Evolutionary conservation across 2,113 vertebrate genomes (phyloP).

Genomic region (Calyptomena viridis): DNA sequence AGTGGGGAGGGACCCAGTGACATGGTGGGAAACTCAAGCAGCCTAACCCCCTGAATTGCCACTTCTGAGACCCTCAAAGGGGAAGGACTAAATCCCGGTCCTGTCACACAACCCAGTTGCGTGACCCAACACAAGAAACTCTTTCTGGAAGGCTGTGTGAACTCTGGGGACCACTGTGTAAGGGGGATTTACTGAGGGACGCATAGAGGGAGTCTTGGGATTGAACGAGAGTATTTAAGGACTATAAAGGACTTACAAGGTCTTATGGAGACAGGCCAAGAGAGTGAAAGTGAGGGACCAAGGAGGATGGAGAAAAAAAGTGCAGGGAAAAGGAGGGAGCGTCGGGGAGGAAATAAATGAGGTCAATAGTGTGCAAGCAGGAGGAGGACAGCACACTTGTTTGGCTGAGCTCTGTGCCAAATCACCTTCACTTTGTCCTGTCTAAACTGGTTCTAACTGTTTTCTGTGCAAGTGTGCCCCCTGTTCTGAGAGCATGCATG

Average conservation of each 20-base stretch:
- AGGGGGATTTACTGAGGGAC: background rate
- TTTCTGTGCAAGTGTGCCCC: background rate
- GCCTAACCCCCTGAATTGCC: background rate
- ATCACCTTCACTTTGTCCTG: background rate
- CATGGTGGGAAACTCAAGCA: background rate
- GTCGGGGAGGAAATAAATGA: background rate
- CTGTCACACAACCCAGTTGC: accelerated
- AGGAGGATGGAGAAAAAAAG: background rate
- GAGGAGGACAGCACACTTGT: background rate
- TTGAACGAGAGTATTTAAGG: background rate
- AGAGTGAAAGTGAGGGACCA: background rate
- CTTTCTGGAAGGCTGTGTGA: background rate
- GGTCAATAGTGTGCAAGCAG: background rate
- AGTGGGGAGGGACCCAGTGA: background rate
- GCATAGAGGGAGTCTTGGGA: background rate
- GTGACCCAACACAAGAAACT: background rate
- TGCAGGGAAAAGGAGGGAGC: background rate
- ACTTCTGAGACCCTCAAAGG: background rate
- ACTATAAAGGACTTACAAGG: background rate
- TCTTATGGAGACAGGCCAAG: background rate
- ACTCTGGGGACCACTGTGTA: background rate
- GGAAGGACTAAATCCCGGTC: background rate
- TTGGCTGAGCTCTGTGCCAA: background rate
- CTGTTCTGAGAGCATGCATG: background rate
- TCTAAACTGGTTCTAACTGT: background rate